A percentile compares a stretch with the other conserved stretches of the same genome.
Conservation (phyloP, 1,140 invertebrate species). For the Telenomus remus region DNA sequence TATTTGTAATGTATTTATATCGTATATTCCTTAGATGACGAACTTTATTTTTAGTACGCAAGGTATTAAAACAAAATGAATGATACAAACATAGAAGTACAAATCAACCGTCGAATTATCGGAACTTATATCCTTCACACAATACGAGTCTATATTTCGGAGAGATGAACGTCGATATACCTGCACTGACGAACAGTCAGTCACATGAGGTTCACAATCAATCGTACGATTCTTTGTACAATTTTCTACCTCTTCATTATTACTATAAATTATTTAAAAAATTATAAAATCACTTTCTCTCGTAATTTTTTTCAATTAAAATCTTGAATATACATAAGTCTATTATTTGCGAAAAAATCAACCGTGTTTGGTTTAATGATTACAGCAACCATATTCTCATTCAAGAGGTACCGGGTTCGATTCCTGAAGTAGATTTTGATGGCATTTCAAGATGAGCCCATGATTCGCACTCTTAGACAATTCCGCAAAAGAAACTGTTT, state of each 20-base stretch:
- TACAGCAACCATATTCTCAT: no score
- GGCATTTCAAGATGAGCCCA: no score
- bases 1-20: neutral
- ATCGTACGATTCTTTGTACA: conserved; percentile 26
- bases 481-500: no score
- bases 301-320: no score
- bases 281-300: no score
- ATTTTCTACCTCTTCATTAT: conserved; percentile 3
- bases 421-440: no score
- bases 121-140: conserved; percentile 17
- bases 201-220: conserved; percentile 28
- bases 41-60: neutral
- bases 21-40: neutral
- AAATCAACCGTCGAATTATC: conserved; percentile 32
- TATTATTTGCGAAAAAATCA: no score
- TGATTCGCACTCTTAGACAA: no score
- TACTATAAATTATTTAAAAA: no score
- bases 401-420: no score
- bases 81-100: conserved; percentile 15
- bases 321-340: no score
- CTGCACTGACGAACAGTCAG: conserved; percentile 21
- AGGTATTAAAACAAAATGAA: conserved; percentile 2
- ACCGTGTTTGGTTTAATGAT: no score
- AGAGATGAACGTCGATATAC: conserved; percentile 20
- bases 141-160: conserved; percentile 39